Conservation (phyloP, 2,113 vertebrate species). For the Bufo bufo region DNA sequence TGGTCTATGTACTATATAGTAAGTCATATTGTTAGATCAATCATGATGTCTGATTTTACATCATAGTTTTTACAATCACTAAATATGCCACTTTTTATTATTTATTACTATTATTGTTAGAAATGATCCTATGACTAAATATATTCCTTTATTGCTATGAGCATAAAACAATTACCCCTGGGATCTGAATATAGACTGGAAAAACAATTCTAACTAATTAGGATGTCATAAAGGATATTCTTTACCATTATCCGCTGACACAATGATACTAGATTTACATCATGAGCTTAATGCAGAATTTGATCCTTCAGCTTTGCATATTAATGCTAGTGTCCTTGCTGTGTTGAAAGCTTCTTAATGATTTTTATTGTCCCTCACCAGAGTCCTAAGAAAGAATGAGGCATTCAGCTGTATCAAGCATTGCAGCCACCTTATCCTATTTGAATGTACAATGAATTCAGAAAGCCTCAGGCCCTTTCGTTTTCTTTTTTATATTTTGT, state of each 20-base stretch:
- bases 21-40: neutral
- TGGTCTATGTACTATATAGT: neutral
- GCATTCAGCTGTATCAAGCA: neutral
- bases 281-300: constrained; percentile 51
- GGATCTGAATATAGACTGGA: constrained; percentile 19
- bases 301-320: constrained; percentile 56
- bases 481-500: no score
- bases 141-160: neutral
- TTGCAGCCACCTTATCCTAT: neutral
- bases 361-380: constrained; percentile 51
- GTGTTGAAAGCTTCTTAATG: constrained; percentile 54
- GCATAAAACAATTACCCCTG: neutral
- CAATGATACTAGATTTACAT: constrained; percentile 52
- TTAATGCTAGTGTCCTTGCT: constrained; percentile 52
- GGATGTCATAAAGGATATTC: constrained; percentile 40
- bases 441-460: neutral
- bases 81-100: no score
- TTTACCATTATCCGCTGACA: constrained; percentile 56
- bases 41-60: no score
- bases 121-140: neutral
- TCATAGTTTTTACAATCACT: neutral
- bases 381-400: constrained; percentile 7
- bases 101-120: neutral
- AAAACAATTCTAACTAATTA: constrained; percentile 38
- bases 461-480: no score